Evolutionary conservation across 2,797 vertebrate genomes (phyloP).

Genomic region (Pseudochirops corinnae): DNA sequence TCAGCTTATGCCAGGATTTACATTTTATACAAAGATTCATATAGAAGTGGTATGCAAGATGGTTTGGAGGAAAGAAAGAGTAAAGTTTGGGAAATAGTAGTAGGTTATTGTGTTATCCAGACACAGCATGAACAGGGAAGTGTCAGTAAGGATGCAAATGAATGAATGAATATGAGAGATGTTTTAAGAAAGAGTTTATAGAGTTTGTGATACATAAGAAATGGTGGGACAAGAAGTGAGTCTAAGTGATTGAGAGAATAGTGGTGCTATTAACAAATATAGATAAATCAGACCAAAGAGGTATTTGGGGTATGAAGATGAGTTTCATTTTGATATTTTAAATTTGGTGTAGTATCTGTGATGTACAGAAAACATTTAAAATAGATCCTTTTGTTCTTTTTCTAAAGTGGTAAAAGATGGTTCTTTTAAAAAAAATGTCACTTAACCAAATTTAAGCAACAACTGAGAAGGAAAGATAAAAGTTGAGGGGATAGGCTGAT

Average conservation of each 20-base stretch:
- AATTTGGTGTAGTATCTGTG: not conserved
- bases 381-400: not conserved
- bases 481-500: not conserved
- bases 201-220: conserved; percentile 15
- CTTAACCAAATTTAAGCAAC: not conserved
- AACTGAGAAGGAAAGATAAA: not conserved
- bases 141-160: not conserved
- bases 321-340: not conserved
- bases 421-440: not conserved
- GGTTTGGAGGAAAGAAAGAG: not conserved
- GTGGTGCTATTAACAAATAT: not conserved
- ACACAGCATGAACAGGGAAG: not conserved
- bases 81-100: not conserved
- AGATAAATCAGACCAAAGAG: not conserved
- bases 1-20: not conserved
- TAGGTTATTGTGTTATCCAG: not conserved
- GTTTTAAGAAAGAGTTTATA: not conserved
- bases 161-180: conserved; percentile 35
- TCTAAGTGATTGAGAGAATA: not conserved
- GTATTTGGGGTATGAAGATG: not conserved
- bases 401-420: not conserved
- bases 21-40: not conserved
- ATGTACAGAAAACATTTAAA: not conserved
- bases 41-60: not conserved
- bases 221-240: not conserved